phyloP scores from a whole-genome alignment of 2,888 invertebrate genomes.

The Megalurothrips usitatus region DNA sequence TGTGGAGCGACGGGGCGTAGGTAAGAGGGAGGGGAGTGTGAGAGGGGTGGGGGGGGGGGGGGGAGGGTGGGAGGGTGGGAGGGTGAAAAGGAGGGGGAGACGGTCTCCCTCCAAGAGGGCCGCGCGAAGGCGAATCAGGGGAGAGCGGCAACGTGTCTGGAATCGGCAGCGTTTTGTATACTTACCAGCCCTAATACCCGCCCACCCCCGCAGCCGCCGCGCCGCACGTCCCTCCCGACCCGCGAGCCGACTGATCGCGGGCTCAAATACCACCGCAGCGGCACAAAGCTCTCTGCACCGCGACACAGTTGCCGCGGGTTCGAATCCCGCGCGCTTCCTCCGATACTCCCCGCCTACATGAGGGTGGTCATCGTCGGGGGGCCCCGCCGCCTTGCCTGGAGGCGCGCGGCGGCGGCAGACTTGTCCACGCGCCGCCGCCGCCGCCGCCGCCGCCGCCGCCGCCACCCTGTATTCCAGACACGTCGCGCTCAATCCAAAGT shows the following conservation, averaged over 20 bases:
- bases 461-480: constrained; percentile 4
- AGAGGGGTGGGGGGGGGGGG: neutral
- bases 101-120: no score
- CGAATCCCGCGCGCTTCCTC: neutral
- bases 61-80: neutral
- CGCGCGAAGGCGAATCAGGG: neutral
- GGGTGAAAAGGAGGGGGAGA: neutral
- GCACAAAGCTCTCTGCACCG: no score
- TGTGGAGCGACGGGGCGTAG: neutral
- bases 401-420: no score
- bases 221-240: neutral
- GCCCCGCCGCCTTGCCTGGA: no score
- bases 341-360: no score
- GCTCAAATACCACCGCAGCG: neutral
- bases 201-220: neutral
- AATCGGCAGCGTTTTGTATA: neutral
- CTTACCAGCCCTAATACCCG: neutral
- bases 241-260: neutral
- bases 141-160: neutral
- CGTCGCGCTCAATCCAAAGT: constrained; percentile 24
- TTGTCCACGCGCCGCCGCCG: neutral
- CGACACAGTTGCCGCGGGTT: neutral
- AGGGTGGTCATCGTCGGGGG: no score
- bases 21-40: neutral
- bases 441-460: neutral